Evolutionary conservation across 2,113 vertebrate species (phyloP).

Genomic region (Microcebus jonahi): DNA sequence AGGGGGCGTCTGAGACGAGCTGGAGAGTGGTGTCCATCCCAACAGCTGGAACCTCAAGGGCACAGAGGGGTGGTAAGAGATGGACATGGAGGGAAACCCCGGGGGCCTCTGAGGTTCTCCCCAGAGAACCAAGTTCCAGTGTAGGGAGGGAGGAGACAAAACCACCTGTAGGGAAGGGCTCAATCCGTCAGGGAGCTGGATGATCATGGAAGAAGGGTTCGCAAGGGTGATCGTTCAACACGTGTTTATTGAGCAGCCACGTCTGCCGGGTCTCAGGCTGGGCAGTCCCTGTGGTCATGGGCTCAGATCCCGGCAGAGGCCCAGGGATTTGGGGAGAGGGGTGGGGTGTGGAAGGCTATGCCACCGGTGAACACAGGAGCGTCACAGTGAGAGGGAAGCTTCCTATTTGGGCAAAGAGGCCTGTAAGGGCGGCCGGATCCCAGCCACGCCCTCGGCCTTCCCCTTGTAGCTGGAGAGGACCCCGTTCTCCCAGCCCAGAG

Average conservation of each 20-base stretch:
- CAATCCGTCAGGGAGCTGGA: neutral
- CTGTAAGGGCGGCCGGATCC: neutral
- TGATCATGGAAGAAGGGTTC: constrained; percentile 41
- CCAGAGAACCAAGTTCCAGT: neutral
- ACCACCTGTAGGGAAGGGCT: neutral
- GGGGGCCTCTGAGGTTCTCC: no score
- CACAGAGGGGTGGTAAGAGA: neutral
- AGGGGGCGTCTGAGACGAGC: neutral
- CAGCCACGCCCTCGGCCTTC: neutral
- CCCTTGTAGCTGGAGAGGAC: neutral
- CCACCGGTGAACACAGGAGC: neutral
- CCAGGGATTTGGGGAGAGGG: neutral
- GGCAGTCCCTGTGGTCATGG: neutral
- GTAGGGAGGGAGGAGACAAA: neutral
- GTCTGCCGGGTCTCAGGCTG: neutral
- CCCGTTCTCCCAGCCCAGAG: neutral
- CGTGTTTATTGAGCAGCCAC: constrained; percentile 61
- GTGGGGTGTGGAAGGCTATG: neutral
- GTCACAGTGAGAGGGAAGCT: neutral
- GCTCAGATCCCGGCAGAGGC: neutral
- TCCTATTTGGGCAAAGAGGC: constrained; percentile 13
- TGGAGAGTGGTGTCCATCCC: neutral
- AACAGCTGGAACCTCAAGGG: neutral
- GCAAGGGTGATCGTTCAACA: constrained; percentile 50
- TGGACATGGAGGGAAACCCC: no score